Percentiles rank a stretch among this genome's conserved stretches.
phyloP scores from a whole-genome alignment of 1,140 invertebrate species.

The Colletes gigas region DNA sequence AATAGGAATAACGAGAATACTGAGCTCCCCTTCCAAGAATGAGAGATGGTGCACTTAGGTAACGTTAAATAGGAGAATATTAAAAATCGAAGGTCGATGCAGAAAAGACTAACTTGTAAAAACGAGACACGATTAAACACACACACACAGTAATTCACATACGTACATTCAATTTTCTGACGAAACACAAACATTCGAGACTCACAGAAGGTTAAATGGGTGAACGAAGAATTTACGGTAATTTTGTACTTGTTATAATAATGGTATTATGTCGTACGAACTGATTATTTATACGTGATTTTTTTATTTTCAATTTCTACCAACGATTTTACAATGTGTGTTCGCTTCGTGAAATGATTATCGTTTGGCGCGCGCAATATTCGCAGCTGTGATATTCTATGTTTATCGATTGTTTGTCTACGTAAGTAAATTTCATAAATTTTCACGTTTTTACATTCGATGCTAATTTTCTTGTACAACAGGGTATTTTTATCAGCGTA shows the following conservation, averaged over 20 bases:
- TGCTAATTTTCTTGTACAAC: neutral
- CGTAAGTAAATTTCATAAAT: neutral
- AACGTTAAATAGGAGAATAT: too few relatives aligned
- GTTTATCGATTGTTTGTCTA: neutral
- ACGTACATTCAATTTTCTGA: too few relatives aligned
- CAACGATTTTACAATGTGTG: neutral
- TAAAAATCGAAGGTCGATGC: too few relatives aligned
- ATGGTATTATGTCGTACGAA: neutral
- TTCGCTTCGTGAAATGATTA: neutral
- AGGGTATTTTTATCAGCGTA: neutral
- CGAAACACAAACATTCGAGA: neutral
- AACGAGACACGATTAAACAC: too few relatives aligned
- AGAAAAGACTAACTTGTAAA: too few relatives aligned
- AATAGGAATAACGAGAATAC: neutral
- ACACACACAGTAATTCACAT: too few relatives aligned
- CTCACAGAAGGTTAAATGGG: too few relatives aligned
- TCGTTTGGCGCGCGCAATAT: neutral
- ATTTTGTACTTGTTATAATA: neutral
- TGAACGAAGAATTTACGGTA: neutral
- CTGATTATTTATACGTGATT: neutral
- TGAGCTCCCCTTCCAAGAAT: neutral
- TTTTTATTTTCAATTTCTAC: neutral
- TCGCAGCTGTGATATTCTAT: constrained; percentile 1
- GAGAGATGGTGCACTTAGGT: too few relatives aligned
- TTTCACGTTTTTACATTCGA: neutral